phyloP scores from a whole-genome alignment of 2,113 vertebrate species.

The Tetraodon nigroviridis region DNA sequence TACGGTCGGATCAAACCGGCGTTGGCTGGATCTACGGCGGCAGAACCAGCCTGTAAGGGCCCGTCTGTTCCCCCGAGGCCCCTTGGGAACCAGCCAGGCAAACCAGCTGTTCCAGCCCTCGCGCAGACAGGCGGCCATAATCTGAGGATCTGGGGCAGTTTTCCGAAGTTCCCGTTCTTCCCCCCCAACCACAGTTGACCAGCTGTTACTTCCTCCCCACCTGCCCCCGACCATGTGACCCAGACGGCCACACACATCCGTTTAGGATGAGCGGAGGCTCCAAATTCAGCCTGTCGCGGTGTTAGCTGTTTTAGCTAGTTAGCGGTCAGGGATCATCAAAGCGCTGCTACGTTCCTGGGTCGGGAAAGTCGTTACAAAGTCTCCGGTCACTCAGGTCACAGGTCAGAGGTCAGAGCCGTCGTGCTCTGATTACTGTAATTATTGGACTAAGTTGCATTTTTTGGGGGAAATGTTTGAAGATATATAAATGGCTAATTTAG shows the following conservation, averaged over 20 bases:
- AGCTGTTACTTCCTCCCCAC: slow-evolving; percentile 49
- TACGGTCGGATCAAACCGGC: slow-evolving; percentile 13
- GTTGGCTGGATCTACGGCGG: slow-evolving; percentile 25
- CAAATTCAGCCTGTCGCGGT: no score
- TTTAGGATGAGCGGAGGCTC: slow-evolving; percentile 5
- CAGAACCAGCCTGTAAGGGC: slow-evolving; percentile 16
- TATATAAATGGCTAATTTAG: no score
- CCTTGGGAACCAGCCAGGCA: neutral
- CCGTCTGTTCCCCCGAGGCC: slow-evolving; percentile 27
- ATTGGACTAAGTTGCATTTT: no score
- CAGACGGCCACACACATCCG: neutral
- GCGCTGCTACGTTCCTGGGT: slow-evolving; percentile 36
- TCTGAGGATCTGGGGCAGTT: slow-evolving; percentile 15
- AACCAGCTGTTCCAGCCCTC: neutral
- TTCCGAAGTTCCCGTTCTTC: slow-evolving; percentile 10
- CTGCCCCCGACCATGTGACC: slow-evolving; percentile 33
- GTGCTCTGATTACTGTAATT: no score
- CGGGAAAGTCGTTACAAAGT: slow-evolving; percentile 13
- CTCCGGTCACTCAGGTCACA: no score
- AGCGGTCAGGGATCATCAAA: slow-evolving; percentile 43
- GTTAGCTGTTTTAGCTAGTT: no score
- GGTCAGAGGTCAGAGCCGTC: no score
- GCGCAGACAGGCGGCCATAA: slow-evolving; percentile 10
- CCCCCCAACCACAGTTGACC: slow-evolving; percentile 31
- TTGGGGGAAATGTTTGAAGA: no score